A percentile compares a stretch with the other conserved stretches of the same genome.
Evolutionary conservation across 92 coral and sea anemone species (phyloP).

Genomic region (Metridium senile): DNA sequence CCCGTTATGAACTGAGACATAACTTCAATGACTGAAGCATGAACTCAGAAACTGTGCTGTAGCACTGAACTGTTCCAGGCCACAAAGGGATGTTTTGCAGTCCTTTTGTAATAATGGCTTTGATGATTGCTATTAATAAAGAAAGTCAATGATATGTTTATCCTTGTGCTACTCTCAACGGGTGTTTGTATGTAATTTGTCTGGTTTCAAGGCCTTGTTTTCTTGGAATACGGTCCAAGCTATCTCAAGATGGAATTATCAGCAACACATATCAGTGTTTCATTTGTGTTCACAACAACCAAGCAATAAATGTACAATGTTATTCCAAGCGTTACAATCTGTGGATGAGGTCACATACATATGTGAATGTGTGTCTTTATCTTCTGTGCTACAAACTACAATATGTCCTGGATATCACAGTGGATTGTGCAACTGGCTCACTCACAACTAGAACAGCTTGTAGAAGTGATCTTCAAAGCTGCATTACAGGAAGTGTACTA

Average conservation of each 20-base stretch:
- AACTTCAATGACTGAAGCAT: slow-evolving; percentile 6
- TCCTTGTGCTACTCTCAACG: slow-evolving; percentile 21
- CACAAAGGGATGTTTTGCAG: slow-evolving; percentile 4
- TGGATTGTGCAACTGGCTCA: too few relatives aligned
- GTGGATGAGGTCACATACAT: too few relatives aligned
- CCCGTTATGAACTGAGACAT: neutral
- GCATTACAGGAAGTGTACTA: too few relatives aligned
- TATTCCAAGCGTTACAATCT: too few relatives aligned
- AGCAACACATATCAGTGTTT: too few relatives aligned
- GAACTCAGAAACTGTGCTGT: slow-evolving; percentile 14
- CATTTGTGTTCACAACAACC: too few relatives aligned
- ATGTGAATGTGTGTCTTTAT: too few relatives aligned
- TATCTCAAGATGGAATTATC: neutral
- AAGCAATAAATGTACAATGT: too few relatives aligned
- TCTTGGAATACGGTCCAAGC: neutral
- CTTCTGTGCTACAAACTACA: too few relatives aligned
- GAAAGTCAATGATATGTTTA: slow-evolving; percentile 12
- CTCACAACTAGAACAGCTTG: too few relatives aligned
- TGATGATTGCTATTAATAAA: slow-evolving; percentile 27
- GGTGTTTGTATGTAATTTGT: neutral
- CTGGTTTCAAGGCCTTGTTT: neutral
- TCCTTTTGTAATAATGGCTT: slow-evolving; percentile 18
- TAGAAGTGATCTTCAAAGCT: too few relatives aligned
- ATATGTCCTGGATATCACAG: too few relatives aligned
- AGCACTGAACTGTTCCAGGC: slow-evolving; percentile 15